Evolutionary conservation across 2,113 vertebrate species (phyloP).

Genomic region (Zosterops japonicus): DNA sequence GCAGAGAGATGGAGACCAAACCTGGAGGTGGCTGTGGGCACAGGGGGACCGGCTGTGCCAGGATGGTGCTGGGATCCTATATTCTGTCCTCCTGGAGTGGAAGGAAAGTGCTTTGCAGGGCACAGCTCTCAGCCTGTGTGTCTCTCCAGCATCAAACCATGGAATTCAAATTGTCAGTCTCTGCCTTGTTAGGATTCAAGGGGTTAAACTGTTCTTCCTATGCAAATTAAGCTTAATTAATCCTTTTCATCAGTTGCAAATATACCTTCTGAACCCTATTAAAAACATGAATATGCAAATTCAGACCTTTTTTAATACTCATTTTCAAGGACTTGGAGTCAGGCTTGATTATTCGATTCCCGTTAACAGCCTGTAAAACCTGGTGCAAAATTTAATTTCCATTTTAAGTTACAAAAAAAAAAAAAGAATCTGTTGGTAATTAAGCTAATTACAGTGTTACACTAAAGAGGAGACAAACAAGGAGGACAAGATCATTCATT

Average conservation of each 20-base stretch:
- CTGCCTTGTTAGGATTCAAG: slow-evolving; percentile 1
- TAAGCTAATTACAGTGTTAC: slow-evolving; percentile 72
- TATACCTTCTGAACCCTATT: slow-evolving; percentile 82
- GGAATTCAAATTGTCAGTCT: neutral
- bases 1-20: neutral
- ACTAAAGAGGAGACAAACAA: slow-evolving; percentile 63
- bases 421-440: slow-evolving; percentile 62
- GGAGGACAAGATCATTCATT: slow-evolving; percentile 63
- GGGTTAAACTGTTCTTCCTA: slow-evolving; percentile 74
- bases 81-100: neutral
- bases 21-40: neutral
- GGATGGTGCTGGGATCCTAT: neutral
- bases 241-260: slow-evolving; percentile 80
- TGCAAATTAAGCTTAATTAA: slow-evolving; percentile 81
- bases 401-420: slow-evolving; percentile 76
- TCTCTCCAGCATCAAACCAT: neutral
- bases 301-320: slow-evolving; percentile 77
- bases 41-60: fast-evolving
- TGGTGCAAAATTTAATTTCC: slow-evolving; percentile 81
- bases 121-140: neutral
- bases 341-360: slow-evolving; percentile 82
- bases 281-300: slow-evolving; percentile 85
- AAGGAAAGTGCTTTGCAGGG: neutral
- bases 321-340: slow-evolving; percentile 79
- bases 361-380: slow-evolving; percentile 78